Conservation (phyloP, 2,113 vertebrate species). For the Oriolus oriolus region DNA sequence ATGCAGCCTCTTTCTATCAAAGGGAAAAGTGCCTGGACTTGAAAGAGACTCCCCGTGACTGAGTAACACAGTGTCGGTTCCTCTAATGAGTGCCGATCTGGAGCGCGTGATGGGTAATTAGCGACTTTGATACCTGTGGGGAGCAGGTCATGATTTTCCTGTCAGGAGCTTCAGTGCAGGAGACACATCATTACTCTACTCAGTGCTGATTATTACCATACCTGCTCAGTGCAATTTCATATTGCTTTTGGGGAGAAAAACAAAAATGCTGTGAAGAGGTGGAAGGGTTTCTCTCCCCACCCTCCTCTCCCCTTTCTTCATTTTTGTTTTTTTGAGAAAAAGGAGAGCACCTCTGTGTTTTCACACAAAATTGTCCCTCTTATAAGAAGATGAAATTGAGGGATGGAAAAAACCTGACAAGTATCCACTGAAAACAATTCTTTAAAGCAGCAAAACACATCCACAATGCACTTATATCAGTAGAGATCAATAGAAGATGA, state of each 20-base stretch:
- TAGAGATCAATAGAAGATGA: constrained; percentile 37
- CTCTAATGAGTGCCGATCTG: constrained; percentile 39
- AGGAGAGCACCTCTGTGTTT: not conserved
- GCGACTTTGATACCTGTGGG: constrained; percentile 64
- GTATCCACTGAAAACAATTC: constrained; percentile 15
- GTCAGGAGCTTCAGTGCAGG: constrained; percentile 32
- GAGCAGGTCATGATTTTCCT: constrained; percentile 66
- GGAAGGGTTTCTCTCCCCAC: not conserved
- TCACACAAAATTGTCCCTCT: not conserved
- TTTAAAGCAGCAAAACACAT: constrained; percentile 36
- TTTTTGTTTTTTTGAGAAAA: not conserved
- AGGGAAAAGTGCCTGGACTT: constrained; percentile 11
- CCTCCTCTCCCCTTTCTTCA: not conserved
- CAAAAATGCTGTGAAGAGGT: not conserved
- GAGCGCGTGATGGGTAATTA: constrained; percentile 53
- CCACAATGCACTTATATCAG: not conserved
- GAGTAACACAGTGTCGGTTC: not conserved
- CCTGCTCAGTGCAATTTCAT: not conserved
- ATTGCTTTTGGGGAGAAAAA: not conserved
- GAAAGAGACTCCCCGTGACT: constrained; percentile 1
- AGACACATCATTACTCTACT: constrained; percentile 53
- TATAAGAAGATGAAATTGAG: not conserved
- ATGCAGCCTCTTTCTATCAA: not conserved
- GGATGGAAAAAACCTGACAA: constrained; percentile 10
- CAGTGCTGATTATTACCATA: constrained; percentile 37